phyloP scores from a whole-genome alignment of 2,888 invertebrate species.

The Spialia ferax region DNA sequence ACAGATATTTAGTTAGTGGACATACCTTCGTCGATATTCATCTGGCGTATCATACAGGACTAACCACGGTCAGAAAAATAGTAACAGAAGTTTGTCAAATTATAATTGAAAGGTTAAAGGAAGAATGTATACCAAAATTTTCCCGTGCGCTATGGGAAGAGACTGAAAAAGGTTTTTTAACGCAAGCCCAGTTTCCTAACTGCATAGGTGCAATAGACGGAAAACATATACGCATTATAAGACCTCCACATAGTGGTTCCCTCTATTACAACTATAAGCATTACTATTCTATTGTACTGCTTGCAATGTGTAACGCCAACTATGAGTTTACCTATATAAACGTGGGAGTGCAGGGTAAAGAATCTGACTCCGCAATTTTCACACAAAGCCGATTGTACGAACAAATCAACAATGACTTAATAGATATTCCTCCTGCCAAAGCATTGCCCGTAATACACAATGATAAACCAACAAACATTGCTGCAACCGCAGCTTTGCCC shows the following conservation, averaged over 20 bases:
- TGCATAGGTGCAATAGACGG: constrained; percentile 27
- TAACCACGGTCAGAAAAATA: constrained; percentile 50
- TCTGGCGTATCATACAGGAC: constrained; percentile 50
- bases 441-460: constrained; percentile 40
- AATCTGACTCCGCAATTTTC: constrained; percentile 48
- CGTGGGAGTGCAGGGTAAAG: constrained; percentile 46
- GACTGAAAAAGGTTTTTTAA: constrained; percentile 47
- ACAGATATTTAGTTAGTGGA: constrained; percentile 42
- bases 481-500: constrained; percentile 46
- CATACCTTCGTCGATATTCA: constrained; percentile 49
- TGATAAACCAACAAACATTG: constrained; percentile 41
- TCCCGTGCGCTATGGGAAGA: constrained; percentile 48
- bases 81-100: constrained; percentile 50
- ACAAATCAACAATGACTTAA: constrained; percentile 46
- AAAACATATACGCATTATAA: constrained; percentile 37
- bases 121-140: constrained; percentile 48
- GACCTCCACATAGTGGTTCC: constrained; percentile 48
- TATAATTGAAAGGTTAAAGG: constrained; percentile 49
- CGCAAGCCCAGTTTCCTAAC: constrained; percentile 46
- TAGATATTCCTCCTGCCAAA: constrained; percentile 46
- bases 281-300: constrained; percentile 47
- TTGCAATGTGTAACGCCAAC: constrained; percentile 47
- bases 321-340: constrained; percentile 47
- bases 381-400: constrained; percentile 43
- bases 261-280: constrained; percentile 48